Evolutionary conservation across 2,113 vertebrate genomes (phyloP), one percentile per base, ranked within the genome.

Genomic region (Heterotis niloticus): DNA sequence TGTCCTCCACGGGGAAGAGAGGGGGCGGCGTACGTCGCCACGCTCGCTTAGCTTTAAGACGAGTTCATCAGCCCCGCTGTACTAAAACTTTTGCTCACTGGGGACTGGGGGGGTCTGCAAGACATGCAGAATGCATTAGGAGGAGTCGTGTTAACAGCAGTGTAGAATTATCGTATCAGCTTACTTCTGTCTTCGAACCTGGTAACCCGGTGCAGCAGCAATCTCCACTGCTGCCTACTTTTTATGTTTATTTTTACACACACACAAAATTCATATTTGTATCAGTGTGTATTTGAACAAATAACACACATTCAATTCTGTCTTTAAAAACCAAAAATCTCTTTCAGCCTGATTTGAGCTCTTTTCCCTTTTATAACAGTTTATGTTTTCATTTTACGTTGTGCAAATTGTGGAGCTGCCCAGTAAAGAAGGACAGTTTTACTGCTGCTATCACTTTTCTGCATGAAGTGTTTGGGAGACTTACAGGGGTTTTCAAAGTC

Each of bases 61-160:
- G 18, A 34, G 74, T 64, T 29, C 28, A 74, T 75, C 26, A 18
- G 18, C 54, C 86, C 90, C 91, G 86, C 91, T 91, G 88, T 91
- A 91, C 92, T 90, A 88, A 90, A 91, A 91, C 91, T 92, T 92
- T 90, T 91, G 91, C 90, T 91, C 89, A 85, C 88, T 90, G 90
- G 92, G 92, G 90, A 84, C 87, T 87, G 87, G 86, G 87, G 86
- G 88, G 84, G 89, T 86, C 88, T 87, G 86, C 79, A 85, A 89
- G 88, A 88, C 88, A 88, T 82, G 83, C 82, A 82, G 86, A 88
- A 90, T 88, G 90, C 86, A 89, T 90, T 91, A 91, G 89, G 88
- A 73, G 81, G 87, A 91, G 89, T 90, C 87, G 87, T 92, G 91
- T 92, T 92, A 92, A 90, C 88, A 84, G 87, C 81, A 79, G 85